Percentiles rank a stretch among this genome's conserved stretches.
Conservation (phyloP, 1,140 invertebrate species). For the Contarinia nasturtii region DNA sequence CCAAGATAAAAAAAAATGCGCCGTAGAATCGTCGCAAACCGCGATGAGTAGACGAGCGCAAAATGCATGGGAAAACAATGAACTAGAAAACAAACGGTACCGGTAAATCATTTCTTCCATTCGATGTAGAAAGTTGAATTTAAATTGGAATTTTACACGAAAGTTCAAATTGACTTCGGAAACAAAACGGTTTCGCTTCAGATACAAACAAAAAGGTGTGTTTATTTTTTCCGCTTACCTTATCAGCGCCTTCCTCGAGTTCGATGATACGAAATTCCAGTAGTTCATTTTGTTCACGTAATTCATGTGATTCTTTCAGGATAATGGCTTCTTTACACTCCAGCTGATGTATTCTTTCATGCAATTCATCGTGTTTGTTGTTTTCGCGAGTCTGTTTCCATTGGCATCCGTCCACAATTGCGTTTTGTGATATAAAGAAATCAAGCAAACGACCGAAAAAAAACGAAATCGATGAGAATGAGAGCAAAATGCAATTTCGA, state of each 20-base stretch:
- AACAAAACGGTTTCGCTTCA: neutral
- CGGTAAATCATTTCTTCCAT: too few relatives aligned
- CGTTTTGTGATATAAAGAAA: neutral
- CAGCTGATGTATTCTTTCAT: conserved; percentile 16
- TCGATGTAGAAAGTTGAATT: neutral
- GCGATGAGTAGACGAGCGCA: too few relatives aligned
- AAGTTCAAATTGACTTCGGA: neutral
- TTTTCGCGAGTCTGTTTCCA: conserved; percentile 6
- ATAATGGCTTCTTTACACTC: conserved; percentile 24
- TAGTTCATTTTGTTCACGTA: conserved; percentile 30
- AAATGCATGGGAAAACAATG: too few relatives aligned
- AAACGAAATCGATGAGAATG: neutral
- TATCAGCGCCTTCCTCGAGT: conserved; percentile 23
- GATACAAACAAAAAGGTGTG: too few relatives aligned
- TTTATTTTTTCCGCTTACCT: conserved; percentile 11
- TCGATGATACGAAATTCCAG: conserved; percentile 31
- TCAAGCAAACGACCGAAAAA: neutral
- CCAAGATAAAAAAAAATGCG: too few relatives aligned
- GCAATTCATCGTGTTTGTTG: conserved; percentile 13
- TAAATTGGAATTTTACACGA: neutral
- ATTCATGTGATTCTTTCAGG: conserved; percentile 23
- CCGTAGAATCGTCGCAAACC: too few relatives aligned
- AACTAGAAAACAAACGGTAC: too few relatives aligned
- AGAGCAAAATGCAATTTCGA: neutral
- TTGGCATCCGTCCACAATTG: neutral